Base-by-base conservation (phyloP, 2,113 vertebrate genomes). In the Passer montanus region DNA sequence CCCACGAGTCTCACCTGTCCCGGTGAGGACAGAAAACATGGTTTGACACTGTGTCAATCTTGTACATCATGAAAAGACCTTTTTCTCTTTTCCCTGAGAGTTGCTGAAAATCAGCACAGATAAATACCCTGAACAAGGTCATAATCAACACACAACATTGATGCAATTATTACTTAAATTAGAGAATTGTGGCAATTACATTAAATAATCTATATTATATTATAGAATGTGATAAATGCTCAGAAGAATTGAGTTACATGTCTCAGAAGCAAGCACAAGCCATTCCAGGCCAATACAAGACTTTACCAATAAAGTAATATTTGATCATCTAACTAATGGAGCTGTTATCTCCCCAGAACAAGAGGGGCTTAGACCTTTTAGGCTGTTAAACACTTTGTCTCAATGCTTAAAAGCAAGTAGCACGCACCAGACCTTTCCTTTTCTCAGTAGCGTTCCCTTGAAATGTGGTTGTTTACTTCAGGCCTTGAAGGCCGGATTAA, bases 391-490 rank as follows among this genome's bases (percentile, higher is more conserved):
- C 18, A 44, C 56, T 88, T 85, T 62, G 15, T 64, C 73, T 80
- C 37, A 68, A 37, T n/a, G n/a, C 55, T 91, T 60, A 35, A 72
- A 67, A 70, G 53, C 35, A 41, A 92, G 33, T 26, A 72, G 26
- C 63, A 85, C 33, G 47, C 10, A 4, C 44, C 50, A 87, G 75
- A 69, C 66, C 46, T 85, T 84, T 75, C 55, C 21, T 74, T 66
- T 84, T 27, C 44, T 78, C 58, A 44, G 55, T 1, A 67, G 30
- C 10, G 0, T 80, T 81, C 47, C 43, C 47, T 87, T 47, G 70
- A 95, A 88, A 74, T n/a, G 55, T 1, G 0, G 11, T 78, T 93
- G 92, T 96, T 96, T 90, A 94, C 68, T 50, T 70, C 75, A 66
- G 58, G 64, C 64, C 87, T 85, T 60, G 55, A 83, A 86, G 70